These are phyloP conservation scores for Zaprionus kolodkinae DNA, from an alignment of 1,140 invertebrate genomes.

Conservation along the genomic window DNA sequence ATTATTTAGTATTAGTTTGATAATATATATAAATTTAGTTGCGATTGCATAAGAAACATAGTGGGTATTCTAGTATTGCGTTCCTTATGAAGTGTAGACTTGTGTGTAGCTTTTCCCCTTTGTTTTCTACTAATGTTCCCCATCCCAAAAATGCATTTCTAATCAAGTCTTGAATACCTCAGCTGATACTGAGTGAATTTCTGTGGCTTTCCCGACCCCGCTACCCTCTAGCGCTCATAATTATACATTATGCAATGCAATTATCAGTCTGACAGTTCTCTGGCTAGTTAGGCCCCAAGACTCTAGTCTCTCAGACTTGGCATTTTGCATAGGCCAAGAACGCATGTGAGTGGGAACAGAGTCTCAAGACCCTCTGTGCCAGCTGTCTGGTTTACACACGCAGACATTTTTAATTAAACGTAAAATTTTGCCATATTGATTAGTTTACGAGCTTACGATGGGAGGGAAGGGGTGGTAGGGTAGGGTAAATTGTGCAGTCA, in stretches of 20 bases:
- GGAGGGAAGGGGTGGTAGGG: conserved; percentile 15
- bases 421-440: conserved; percentile 78
- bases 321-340: conserved; percentile 35
- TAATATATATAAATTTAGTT: too few relatives aligned
- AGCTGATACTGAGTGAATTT: conserved; percentile 25
- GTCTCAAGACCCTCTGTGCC: conserved; percentile 42
- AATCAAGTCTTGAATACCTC: neutral
- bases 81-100: too few relatives aligned
- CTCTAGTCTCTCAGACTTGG: conserved; percentile 18
- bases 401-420: conserved; percentile 82
- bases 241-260: conserved; percentile 75
- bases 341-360: neutral
- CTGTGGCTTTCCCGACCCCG: conserved; percentile 29
- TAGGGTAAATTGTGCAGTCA: conserved; percentile 62
- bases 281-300: conserved; percentile 30
- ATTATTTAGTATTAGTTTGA: too few relatives aligned
- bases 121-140: too few relatives aligned
- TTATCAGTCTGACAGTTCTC: conserved; percentile 73
- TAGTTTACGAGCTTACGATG: conserved; percentile 56
- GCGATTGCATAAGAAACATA: too few relatives aligned
- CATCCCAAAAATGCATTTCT: neutral
- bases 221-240: conserved; percentile 35
- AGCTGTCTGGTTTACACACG: conserved; percentile 76
- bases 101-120: too few relatives aligned
- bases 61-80: too few relatives aligned